A percentile compares a stretch with the other conserved stretches of the same genome.
Evolutionary conservation across 1,140 invertebrate genomes (phyloP).

Genomic region (Teleogryllus occipitalis): DNA sequence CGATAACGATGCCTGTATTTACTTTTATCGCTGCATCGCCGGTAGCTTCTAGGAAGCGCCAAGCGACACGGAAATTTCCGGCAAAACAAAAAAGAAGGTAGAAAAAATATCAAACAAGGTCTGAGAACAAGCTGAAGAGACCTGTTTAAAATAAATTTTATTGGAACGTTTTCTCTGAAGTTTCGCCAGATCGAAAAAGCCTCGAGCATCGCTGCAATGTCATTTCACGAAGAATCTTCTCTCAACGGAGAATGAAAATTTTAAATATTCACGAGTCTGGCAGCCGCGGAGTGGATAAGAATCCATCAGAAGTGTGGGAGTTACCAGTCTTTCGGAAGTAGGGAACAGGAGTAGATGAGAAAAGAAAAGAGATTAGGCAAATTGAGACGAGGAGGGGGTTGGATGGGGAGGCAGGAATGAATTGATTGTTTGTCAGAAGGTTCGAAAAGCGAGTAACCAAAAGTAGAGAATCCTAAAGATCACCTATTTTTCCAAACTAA

Average conservation of each 20-base stretch:
- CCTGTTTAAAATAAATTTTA: neutral
- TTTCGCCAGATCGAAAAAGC: neutral
- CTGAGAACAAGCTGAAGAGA: neutral
- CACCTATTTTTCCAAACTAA: too few relatives aligned
- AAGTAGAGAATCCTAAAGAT: too few relatives aligned
- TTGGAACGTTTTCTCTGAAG: neutral
- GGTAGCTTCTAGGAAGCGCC: too few relatives aligned
- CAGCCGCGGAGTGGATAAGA: neutral
- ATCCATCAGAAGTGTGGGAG: neutral
- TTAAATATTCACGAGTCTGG: neutral
- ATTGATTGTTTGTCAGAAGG: too few relatives aligned
- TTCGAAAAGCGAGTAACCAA: too few relatives aligned
- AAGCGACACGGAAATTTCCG: too few relatives aligned
- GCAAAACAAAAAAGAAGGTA: too few relatives aligned
- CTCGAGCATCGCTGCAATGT: neutral
- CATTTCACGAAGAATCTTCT: neutral
- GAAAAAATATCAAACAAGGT: too few relatives aligned
- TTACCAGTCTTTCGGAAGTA: neutral
- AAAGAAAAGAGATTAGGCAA: neutral
- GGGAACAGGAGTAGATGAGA: neutral
- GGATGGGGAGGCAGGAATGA: too few relatives aligned
- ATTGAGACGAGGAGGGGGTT: neutral
- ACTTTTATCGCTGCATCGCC: too few relatives aligned
- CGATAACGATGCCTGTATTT: too few relatives aligned
- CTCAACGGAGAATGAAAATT: neutral